Conservation (phyloP, 2,797 vertebrate species). For the Sebastes iracundus region DNA sequence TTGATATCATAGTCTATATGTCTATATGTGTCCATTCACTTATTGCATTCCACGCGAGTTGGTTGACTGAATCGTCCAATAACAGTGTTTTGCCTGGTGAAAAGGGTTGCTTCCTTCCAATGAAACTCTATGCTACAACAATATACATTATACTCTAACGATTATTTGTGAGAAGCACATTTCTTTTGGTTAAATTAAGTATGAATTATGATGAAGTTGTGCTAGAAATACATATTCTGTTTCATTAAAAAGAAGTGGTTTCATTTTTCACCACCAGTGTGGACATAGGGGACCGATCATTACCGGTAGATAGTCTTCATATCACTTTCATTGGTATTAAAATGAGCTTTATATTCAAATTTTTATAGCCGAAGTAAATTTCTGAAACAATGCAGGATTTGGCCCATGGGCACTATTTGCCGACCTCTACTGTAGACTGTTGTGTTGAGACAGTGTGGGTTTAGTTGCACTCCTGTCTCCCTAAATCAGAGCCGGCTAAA, state of each 20-base stretch:
- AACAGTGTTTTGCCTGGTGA: not conserved
- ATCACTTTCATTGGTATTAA: not conserved
- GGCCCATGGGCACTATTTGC: not conserved
- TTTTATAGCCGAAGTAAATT: not conserved
- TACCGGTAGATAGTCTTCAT: not conserved
- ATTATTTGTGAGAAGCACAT: not conserved
- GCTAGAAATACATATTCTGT: not conserved
- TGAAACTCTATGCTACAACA: not conserved
- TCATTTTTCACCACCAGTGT: not conserved
- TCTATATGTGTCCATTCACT: not conserved
- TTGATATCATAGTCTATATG: not conserved
- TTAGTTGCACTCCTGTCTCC: slow-evolving; percentile 10
- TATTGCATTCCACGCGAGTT: not conserved
- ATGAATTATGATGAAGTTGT: not conserved
- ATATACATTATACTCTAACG: not conserved
- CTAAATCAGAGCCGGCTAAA: slow-evolving; percentile 55
- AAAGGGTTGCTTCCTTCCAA: not conserved
- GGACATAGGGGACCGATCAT: not conserved
- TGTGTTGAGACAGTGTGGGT: slow-evolving; percentile 7
- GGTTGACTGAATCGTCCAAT: not conserved
- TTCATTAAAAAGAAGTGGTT: not conserved
- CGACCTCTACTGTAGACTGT: not conserved
- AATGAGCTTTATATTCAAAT: not conserved
- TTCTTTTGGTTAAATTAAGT: not conserved
- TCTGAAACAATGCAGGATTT: not conserved